These are phyloP conservation scores for Andricus quercusramuli DNA, from an alignment of 2,888 invertebrate species.

Conservation along the genomic window DNA sequence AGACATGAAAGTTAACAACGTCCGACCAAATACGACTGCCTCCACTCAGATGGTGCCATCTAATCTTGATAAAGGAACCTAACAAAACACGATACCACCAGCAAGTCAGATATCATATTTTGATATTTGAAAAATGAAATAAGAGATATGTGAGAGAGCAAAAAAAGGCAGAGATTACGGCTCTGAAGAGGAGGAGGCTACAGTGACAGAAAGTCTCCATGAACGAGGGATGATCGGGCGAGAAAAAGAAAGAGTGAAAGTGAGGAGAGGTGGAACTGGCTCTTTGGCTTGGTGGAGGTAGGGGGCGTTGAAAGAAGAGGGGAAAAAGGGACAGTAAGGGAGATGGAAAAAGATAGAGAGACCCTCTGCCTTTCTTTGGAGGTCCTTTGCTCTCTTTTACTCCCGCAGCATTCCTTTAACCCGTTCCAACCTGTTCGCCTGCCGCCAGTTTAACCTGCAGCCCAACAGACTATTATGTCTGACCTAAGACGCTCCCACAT, in stretches of 20 bases:
- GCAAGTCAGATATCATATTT: too few relatives aligned
- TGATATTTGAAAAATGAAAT: conserved; percentile 16
- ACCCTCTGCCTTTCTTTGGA: conserved; percentile 30
- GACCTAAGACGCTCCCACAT: conserved; percentile 73
- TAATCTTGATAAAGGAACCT: not conserved
- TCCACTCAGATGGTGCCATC: not conserved
- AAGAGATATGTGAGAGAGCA: not conserved
- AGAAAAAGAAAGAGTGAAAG: conserved; percentile 43
- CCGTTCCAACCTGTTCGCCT: conserved; percentile 66
- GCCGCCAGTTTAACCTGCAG: conserved; percentile 73
- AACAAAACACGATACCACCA: not conserved
- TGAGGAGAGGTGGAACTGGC: conserved; percentile 10
- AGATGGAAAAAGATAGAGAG: conserved; percentile 30
- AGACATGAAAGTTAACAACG: not conserved
- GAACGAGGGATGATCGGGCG: conserved; percentile 36
- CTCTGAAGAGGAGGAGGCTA: conserved; percentile 37
- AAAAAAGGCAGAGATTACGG: conserved; percentile 17
- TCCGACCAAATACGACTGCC: not conserved
- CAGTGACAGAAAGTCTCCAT: conserved; percentile 47
- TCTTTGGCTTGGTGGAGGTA: not conserved
- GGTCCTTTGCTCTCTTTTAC: conserved; percentile 62
- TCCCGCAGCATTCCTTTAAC: conserved; percentile 70
- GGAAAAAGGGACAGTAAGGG: not conserved
- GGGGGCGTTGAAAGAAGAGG: conserved; percentile 21
- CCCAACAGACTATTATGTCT: conserved; percentile 72